A percentile compares a stretch with the other conserved stretches of the same genome.
phyloP scores from a whole-genome alignment of 2,113 vertebrate genomes.

The Pollimyrus isidori region DNA sequence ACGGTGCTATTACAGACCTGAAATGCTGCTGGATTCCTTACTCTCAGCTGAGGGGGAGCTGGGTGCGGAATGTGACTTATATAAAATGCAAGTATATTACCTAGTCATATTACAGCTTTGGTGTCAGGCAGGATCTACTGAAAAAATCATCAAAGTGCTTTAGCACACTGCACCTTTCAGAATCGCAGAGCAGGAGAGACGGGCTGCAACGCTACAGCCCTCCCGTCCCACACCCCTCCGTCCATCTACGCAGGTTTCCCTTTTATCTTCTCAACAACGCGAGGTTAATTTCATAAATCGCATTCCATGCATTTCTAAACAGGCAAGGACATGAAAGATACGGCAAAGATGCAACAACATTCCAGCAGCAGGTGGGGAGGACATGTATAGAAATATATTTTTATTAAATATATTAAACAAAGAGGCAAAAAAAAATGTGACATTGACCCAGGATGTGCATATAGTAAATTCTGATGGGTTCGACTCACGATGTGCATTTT shows the following conservation, averaged over 20 bases:
- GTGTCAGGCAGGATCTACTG: conserved; percentile 14
- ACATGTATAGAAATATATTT: not conserved
- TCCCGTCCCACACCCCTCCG: not conserved
- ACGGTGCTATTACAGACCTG: not conserved
- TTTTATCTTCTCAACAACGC: not conserved
- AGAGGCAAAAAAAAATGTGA: not conserved
- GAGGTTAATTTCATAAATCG: not conserved
- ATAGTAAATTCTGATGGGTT: not conserved
- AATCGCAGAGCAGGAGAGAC: not conserved
- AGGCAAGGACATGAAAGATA: not conserved
- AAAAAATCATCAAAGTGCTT: conserved; percentile 25
- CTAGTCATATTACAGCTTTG: conserved; percentile 12
- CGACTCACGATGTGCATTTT: not conserved
- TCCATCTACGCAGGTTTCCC: not conserved
- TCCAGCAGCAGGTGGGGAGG: not conserved
- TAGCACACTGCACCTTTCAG: not conserved
- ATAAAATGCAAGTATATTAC: conserved; percentile 15
- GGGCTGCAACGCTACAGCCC: not conserved
- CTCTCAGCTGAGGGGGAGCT: not conserved
- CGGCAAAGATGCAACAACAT: not conserved
- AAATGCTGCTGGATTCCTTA: not conserved
- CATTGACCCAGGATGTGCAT: not conserved
- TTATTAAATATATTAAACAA: not conserved
- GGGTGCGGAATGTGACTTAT: not conserved
- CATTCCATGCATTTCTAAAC: not conserved